A percentile compares a stretch with the other conserved stretches of the same genome.
phyloP scores from a whole-genome alignment of 2,113 vertebrate genomes.

The Seriola quinqueradiata region DNA sequence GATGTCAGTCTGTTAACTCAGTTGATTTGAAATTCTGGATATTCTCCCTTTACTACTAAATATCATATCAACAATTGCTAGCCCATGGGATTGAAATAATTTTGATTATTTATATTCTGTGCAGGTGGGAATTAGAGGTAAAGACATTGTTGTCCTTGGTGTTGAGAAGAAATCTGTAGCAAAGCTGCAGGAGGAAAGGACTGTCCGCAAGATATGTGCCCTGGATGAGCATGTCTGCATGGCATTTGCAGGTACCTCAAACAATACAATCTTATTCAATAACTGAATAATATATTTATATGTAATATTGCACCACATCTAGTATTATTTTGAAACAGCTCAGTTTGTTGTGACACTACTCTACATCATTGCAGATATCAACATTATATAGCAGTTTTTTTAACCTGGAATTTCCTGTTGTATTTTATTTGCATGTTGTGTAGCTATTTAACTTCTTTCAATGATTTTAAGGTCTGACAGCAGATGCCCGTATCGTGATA shows the following conservation, averaged over 20 bases:
- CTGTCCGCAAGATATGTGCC: conserved; percentile 88
- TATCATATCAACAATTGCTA: not conserved
- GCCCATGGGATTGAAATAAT: not conserved
- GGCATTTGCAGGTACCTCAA: conserved; percentile 86
- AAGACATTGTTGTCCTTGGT: conserved; percentile 88
- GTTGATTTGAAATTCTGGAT: not conserved
- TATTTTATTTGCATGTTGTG: not conserved
- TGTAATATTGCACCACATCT: not conserved
- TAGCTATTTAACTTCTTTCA: not conserved
- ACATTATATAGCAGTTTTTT: not conserved
- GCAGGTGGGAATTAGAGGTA: conserved; percentile 89
- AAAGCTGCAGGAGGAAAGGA: conserved; percentile 89
- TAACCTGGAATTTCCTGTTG: not conserved
- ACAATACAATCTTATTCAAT: not conserved
- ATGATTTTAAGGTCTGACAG: conserved; percentile 86
- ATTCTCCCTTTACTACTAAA: not conserved
- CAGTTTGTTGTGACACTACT: not conserved
- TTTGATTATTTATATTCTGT: not conserved
- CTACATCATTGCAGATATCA: not conserved
- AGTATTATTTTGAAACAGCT: not conserved
- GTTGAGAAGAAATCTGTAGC: conserved; percentile 88
- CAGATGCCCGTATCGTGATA: conserved; percentile 91
- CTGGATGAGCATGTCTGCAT: conserved; percentile 90
- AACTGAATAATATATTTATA: not conserved
- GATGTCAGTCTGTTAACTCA: too few species aligned